Base-by-base conservation (phyloP, 2,113 vertebrate species). In the Uropsilus gracilis region DNA sequence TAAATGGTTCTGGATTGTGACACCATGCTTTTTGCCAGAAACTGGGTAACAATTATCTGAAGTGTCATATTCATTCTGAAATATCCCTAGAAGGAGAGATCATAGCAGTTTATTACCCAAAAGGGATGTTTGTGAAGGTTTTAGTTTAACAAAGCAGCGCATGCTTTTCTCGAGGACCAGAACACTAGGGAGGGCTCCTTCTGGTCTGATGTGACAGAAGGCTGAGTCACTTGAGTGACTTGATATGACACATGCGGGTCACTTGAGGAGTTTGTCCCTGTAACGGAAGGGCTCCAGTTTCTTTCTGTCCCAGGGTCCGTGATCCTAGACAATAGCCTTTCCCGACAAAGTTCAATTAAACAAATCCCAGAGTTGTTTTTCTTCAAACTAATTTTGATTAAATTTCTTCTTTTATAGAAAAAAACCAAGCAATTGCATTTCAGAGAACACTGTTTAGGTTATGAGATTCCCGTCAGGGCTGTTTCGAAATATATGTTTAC, bases 391-490 rank as follows among this genome's bases (percentile, higher is more conserved):
- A 96, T 96, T 92, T 53, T 80, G 55, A 90, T 63, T 97, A 95
- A 92, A 68, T 82, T 97, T 94, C 80, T 97, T 89, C 78, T 86
- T 61, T 89, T 22, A 32, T 46, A 96, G 68, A 97, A 94, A 95
- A 94, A 94, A n/a, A 89, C 88, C 88, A 97, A 93, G 63, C 97
- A 94, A 88, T 92, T 53, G 89, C 59, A 93, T 95, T 91, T 96
- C 86, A 88, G 75, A 96, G 95, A 90, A 95, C 7, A 85, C 1
- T 39, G 75, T 32, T 2, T 95, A 1, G 48, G 42, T 94, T 86
- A 82, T 39, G 55, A 63, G 61, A 72, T 86, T 95, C 82, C 96
- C 20, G 0, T 73, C 73, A 81, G 78, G 42, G 53, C 64, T 86
- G 59, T 95, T 96, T 94, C 77, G 92, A 73, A 95, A 82, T 46